These are phyloP conservation scores for Bilobella aurantiaca DNA, from an alignment of 1,140 invertebrate species.

Conservation along the genomic window DNA sequence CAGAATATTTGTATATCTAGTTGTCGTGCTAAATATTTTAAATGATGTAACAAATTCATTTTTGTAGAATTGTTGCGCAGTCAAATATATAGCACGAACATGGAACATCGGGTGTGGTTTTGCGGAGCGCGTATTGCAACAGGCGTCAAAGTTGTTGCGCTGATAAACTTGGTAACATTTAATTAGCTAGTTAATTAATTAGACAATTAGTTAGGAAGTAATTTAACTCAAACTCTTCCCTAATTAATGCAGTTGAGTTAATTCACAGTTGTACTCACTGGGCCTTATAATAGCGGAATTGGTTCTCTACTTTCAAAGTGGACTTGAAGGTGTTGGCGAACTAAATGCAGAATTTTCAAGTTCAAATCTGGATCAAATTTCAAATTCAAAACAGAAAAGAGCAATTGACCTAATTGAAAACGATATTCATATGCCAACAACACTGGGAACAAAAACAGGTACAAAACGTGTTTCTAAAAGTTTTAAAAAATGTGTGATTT, in stretches of 20 bases:
- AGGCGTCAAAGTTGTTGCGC: neutral
- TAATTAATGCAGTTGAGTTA: too few relatives aligned
- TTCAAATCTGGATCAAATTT: neutral
- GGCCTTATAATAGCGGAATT: neutral
- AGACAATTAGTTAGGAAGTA: neutral
- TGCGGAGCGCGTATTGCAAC: too few relatives aligned
- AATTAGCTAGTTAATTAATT: neutral
- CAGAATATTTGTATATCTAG: too few relatives aligned
- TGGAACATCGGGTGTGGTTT: too few relatives aligned
- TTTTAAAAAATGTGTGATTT: too few relatives aligned
- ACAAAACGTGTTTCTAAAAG: too few relatives aligned
- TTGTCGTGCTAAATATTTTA: too few relatives aligned
- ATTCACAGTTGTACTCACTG: too few relatives aligned
- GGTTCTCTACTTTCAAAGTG: neutral
- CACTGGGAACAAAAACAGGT: neutral
- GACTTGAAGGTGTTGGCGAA: neutral
- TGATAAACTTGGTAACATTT: neutral
- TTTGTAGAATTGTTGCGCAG: too few relatives aligned
- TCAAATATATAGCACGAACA: too few relatives aligned
- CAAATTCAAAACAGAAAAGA: neutral
- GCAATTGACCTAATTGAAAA: neutral
- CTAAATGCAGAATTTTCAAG: constrained; percentile 1
- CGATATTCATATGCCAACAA: neutral
- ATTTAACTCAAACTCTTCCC: too few relatives aligned
- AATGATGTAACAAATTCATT: too few relatives aligned